Evolutionary conservation across 35 echinoderm and acorn worm genomes (phyloP).

Genomic region (Anneissia japonica): DNA sequence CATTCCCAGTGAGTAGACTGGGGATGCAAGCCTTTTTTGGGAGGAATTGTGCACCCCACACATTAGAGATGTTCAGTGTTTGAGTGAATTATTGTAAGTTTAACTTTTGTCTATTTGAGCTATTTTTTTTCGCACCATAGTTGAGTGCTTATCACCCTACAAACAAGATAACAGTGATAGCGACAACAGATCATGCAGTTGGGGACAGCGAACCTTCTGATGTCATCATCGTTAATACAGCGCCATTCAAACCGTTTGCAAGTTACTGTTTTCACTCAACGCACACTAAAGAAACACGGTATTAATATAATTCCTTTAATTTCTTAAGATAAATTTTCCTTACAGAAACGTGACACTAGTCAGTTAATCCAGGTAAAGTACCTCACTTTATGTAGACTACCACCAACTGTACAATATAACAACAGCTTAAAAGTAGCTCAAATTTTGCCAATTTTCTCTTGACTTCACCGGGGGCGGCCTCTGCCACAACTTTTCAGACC

Average conservation of each 20-base stretch:
- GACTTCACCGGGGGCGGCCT: too few relatives aligned
- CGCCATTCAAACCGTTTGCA: slow-evolving; percentile 65
- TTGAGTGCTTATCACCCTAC: slow-evolving; percentile 71
- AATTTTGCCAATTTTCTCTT: too few relatives aligned
- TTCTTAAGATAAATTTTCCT: too few relatives aligned
- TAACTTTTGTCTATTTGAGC: background rate
- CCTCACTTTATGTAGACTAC: too few relatives aligned
- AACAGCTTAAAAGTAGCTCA: too few relatives aligned
- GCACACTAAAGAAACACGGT: slow-evolving; percentile 51
- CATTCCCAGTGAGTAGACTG: background rate
- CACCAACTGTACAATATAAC: too few relatives aligned
- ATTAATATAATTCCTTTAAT: too few relatives aligned
- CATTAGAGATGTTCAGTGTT: background rate
- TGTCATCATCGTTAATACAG: slow-evolving; percentile 47
- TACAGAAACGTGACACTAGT: too few relatives aligned
- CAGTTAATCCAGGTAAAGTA: too few relatives aligned
- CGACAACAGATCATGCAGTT: slow-evolving; percentile 75
- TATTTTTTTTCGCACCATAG: slow-evolving; percentile 31
- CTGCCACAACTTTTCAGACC: too few relatives aligned
- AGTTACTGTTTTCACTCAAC: slow-evolving; percentile 52
- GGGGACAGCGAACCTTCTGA: slow-evolving; percentile 80
- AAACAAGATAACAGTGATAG: slow-evolving; percentile 56
- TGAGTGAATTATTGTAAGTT: background rate
- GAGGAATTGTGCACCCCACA: background rate
- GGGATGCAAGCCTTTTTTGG: background rate